Base-by-base conservation (phyloP, 2,797 vertebrate genomes). In the Neolamprologus multifasciatus region DNA sequence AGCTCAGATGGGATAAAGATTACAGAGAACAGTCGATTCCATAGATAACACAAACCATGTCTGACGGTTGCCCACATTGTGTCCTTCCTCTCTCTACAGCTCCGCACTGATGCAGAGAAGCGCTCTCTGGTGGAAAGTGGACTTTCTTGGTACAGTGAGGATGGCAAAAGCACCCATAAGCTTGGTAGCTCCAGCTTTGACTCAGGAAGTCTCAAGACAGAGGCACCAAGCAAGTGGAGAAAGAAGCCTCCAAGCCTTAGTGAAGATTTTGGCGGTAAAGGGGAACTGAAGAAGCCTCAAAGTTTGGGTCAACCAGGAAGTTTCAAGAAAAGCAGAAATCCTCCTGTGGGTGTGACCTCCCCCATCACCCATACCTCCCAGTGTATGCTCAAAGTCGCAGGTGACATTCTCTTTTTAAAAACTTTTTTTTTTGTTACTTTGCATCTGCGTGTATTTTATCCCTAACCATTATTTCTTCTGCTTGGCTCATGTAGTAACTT, bases 71-170 rank as follows among this genome's bases (percentile, higher is more conserved):
- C 81, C 89, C 84, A 51, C 76, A 40, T 50, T 79, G 51, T 79
- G 79, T 48, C 48, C 62, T 79, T 82, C 36, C 21, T 88, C 77
- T 74, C 67, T 21, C 62, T 79, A 50, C 93, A 99, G 99, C 97
- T 99, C 77, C 98, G 99, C 89, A 99, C 99, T 0, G 99, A 99
- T 93, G 98, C 99, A 0, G 99, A 99, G 95, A 99, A 99, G 92
- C 98, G 99, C 84, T 99, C 98, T 0, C 94, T 99, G 96, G 99
- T 96, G 2, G 99, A 99, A 93, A 99, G 98, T 1, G 98, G 99
- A 17, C 97, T 99, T 80, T 98, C 97, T 84, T 99, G 99, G 99
- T 98, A 98, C 94, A 97, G 98, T 1, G 98, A 99, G 77, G 99
- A 99, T 11, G 97, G 98, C 54, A 98, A 98, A 83, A 92, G 84